Evolutionary conservation across 2,888 invertebrate genomes (phyloP).

Genomic region (Acleris laterana): DNA sequence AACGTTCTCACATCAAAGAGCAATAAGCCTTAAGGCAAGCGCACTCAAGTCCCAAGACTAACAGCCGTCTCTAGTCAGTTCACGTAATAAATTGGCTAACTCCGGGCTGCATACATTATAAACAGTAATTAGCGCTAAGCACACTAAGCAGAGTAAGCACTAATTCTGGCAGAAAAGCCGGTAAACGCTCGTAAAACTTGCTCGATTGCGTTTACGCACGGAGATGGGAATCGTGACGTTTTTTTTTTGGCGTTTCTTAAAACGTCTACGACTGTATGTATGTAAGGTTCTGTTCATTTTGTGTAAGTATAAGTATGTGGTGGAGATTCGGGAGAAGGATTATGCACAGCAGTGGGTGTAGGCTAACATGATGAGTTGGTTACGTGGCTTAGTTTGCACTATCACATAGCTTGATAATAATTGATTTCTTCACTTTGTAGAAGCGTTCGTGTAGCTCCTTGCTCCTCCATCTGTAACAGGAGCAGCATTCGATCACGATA

Average conservation of each 20-base stretch:
- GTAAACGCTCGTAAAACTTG: constrained; percentile 13
- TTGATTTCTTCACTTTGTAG: too few species aligned
- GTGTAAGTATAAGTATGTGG: too few species aligned
- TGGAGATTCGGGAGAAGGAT: too few species aligned
- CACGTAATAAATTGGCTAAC: constrained; percentile 11
- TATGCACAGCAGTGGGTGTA: too few species aligned
- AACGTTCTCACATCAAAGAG: background rate
- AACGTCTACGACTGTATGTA: too few species aligned
- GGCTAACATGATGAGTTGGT: too few species aligned
- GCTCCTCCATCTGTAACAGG: too few species aligned
- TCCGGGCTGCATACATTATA: constrained; percentile 1
- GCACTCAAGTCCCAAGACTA: background rate
- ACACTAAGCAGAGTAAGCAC: constrained; percentile 1
- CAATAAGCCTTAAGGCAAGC: background rate
- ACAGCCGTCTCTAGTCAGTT: constrained; percentile 1
- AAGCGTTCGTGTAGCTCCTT: too few species aligned
- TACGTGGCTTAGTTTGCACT: too few species aligned
- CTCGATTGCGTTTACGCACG: constrained; percentile 4
- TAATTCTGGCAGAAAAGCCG: constrained; percentile 12
- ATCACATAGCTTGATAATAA: too few species aligned
- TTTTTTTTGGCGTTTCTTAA: background rate
- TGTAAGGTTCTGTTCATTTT: too few species aligned
- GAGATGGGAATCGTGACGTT: background rate
- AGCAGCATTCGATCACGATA: too few species aligned
- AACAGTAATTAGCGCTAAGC: background rate